Conservation (phyloP, 2,797 vertebrate genomes). For the Sebastes hopkinsi region DNA sequence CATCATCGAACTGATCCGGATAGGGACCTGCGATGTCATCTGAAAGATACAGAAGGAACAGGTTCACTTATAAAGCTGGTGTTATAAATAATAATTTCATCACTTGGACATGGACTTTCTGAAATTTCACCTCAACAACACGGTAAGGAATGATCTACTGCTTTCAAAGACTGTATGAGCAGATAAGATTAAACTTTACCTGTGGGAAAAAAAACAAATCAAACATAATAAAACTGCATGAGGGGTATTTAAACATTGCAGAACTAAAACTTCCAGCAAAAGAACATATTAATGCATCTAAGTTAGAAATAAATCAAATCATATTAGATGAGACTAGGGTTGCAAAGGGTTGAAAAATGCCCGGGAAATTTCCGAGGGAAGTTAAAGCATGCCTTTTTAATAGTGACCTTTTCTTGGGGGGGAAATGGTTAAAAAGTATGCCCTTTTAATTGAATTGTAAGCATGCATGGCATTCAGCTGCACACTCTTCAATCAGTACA, state of each 20-base stretch:
- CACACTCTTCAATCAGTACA: not conserved
- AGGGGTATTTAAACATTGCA: not conserved
- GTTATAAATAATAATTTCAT: not conserved
- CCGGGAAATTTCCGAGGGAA: too few species aligned
- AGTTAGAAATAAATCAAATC: not conserved
- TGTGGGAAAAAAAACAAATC: not conserved
- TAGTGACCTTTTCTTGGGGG: not conserved
- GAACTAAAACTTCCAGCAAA: not conserved
- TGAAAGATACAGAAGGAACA: slow-evolving; percentile 64
- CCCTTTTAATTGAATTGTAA: not conserved
- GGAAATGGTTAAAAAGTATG: not conserved
- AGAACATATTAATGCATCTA: not conserved
- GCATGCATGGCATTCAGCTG: not conserved
- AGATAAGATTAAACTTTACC: not conserved
- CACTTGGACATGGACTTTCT: not conserved
- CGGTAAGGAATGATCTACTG: not conserved
- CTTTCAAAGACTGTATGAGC: not conserved
- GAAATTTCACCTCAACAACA: not conserved
- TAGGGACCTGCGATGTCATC: slow-evolving; percentile 88
- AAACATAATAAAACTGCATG: not conserved
- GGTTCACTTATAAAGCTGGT: not conserved
- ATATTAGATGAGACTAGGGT: not conserved
- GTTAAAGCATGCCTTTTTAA: not conserved
- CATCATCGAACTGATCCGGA: slow-evolving; percentile 93
- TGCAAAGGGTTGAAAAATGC: not conserved